Evolutionary conservation across 2,113 vertebrate species (phyloP).

Genomic region (Heptranchias perlo): DNA sequence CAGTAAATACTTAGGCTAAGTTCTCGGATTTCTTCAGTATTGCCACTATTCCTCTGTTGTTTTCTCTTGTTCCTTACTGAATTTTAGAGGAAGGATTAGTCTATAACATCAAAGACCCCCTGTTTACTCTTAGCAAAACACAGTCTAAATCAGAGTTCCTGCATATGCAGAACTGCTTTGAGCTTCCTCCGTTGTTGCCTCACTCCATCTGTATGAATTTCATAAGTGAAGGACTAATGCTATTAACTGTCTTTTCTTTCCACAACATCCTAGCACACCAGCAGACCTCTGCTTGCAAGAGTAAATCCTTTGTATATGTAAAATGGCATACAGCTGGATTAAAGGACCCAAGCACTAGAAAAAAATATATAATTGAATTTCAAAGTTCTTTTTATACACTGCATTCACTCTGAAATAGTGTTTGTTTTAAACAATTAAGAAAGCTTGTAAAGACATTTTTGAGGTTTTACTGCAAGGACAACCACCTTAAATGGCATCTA

Average conservation of each 20-base stretch:
- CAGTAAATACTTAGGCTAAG: background rate
- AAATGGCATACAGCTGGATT: background rate
- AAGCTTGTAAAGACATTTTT: background rate
- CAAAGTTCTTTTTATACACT: background rate
- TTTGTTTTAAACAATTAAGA: background rate
- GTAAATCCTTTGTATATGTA: background rate
- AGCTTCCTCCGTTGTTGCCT: constrained; percentile 61
- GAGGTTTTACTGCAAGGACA: background rate
- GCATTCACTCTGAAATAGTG: background rate
- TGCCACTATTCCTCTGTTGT: background rate
- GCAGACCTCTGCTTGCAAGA: constrained; percentile 45
- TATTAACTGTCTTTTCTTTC: constrained; percentile 71
- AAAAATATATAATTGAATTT: background rate
- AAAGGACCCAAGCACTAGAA: background rate
- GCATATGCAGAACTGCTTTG: constrained; percentile 71
- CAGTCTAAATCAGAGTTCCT: constrained; percentile 69
- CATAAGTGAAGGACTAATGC: constrained; percentile 77
- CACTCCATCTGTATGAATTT: constrained; percentile 67
- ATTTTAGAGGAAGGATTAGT: background rate
- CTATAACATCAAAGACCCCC: constrained; percentile 59
- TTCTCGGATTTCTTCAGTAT: background rate
- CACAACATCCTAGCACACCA: constrained; percentile 53
- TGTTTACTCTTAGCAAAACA: constrained; percentile 68
- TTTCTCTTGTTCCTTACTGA: background rate
- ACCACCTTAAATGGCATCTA: background rate